These are phyloP conservation scores for Exephanes ischioxanthus DNA, from an alignment of 2,888 invertebrate species.

Conservation along the genomic window DNA sequence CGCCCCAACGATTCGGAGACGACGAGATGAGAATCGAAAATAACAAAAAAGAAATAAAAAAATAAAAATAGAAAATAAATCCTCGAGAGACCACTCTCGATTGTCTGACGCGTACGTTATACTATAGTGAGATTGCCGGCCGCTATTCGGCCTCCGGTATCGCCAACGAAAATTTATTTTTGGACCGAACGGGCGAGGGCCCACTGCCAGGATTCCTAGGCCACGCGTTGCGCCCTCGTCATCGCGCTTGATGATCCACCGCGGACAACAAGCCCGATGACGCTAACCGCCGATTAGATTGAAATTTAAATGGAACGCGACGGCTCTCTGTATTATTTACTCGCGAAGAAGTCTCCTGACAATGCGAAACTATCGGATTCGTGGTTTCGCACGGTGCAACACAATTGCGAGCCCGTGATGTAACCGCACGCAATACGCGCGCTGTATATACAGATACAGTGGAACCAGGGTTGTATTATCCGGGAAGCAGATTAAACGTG, in stretches of 20 bases:
- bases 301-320: slow-evolving; percentile 44
- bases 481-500: neutral
- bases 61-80: slow-evolving; percentile 3
- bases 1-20: slow-evolving; percentile 8
- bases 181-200: slow-evolving; percentile 65
- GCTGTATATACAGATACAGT: neutral
- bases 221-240: slow-evolving; percentile 47
- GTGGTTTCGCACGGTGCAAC: neutral
- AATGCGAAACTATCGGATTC: neutral
- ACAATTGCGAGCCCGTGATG: neutral
- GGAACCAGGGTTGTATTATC: neutral
- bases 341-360: neutral
- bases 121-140: slow-evolving; percentile 26
- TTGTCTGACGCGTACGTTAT: slow-evolving; percentile 54
- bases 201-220: slow-evolving; percentile 69
- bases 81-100: slow-evolving; percentile 49
- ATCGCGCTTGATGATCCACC: slow-evolving; percentile 12
- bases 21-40: neutral
- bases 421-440: neutral
- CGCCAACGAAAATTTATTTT: slow-evolving; percentile 71
- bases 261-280: neutral
- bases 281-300: slow-evolving; percentile 17
- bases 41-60: neutral
- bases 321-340: neutral
- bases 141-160: slow-evolving; percentile 64